phyloP scores from a whole-genome alignment of 2,113 vertebrate genomes.

The Petrocephalus zakoni region DNA sequence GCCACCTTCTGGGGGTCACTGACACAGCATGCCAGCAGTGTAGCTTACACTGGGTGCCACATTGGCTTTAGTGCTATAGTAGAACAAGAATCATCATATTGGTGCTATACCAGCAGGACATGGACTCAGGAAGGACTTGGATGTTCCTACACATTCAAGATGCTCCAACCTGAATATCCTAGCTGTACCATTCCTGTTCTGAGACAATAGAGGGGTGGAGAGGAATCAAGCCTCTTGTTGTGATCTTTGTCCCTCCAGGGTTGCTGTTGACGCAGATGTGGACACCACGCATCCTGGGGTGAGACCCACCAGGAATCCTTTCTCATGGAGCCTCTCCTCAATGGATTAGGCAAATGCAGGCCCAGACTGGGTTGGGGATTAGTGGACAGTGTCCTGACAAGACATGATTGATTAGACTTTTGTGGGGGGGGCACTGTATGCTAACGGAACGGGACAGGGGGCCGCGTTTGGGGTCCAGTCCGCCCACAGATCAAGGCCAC shows the following conservation, averaged over 20 bases:
- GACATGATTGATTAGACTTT: conserved; percentile 46
- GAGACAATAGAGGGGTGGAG: not conserved
- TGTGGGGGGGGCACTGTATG: conserved; percentile 35
- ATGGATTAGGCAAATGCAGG: conserved; percentile 55
- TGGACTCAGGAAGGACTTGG: not conserved
- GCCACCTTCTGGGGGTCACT: not conserved
- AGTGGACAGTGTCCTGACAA: conserved; percentile 47
- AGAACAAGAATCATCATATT: not conserved
- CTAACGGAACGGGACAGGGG: conserved; percentile 32
- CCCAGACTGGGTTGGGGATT: conserved; percentile 33
- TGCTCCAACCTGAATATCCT: not conserved
- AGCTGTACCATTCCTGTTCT: not conserved
- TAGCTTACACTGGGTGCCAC: not conserved
- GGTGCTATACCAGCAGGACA: not conserved
- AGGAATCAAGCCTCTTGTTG: conserved; percentile 17
- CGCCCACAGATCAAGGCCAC: conserved; percentile 35
- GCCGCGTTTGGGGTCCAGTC: conserved; percentile 29
- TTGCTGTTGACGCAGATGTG: conserved; percentile 54
- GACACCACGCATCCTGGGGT: conserved; percentile 44
- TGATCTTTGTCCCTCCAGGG: conserved; percentile 44
- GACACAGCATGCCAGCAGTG: not conserved
- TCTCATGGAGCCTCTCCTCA: conserved; percentile 42
- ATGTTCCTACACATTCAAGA: not conserved
- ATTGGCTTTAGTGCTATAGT: not conserved
- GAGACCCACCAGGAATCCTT: conserved; percentile 40